phyloP scores from a whole-genome alignment of 2,113 vertebrate species.

The Zosterops borbonicus region DNA sequence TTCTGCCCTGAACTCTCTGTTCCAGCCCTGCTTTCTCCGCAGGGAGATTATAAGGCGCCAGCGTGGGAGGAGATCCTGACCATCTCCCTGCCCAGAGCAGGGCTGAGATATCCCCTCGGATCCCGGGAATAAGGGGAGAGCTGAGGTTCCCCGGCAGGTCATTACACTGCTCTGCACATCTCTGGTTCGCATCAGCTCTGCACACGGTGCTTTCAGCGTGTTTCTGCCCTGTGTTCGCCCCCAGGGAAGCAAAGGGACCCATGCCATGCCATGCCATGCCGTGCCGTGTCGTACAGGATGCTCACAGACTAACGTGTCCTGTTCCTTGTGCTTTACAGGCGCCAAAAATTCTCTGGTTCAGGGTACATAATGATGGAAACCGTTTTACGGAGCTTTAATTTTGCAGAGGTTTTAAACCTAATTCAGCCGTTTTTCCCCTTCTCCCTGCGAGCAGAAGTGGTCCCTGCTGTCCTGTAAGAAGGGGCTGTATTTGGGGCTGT shows the following conservation, averaged over 20 bases:
- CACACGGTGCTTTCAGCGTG: rapidly evolving
- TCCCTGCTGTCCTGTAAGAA: neutral
- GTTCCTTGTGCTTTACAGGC: neutral
- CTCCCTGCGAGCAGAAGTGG: neutral
- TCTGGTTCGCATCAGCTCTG: neutral
- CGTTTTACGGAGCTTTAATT: neutral
- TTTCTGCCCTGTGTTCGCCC: rapidly evolving
- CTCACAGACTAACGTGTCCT: neutral
- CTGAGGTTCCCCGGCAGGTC: neutral
- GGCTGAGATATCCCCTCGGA: neutral
- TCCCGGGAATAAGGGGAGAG: neutral
- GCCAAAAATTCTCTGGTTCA: neutral
- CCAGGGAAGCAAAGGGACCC: neutral
- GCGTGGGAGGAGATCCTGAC: neutral
- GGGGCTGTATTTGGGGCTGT: neutral
- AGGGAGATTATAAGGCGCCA: neutral
- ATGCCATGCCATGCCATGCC: neutral
- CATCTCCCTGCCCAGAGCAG: neutral
- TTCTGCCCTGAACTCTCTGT: neutral
- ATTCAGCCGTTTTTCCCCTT: rapidly evolving
- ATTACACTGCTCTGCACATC: neutral
- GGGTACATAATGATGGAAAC: neutral
- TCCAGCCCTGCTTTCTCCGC: neutral
- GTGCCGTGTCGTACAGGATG: neutral
- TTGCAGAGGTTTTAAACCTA: neutral